Conservation (phyloP, 2,797 vertebrate species). For the Champsocephalus gunnari region DNA sequence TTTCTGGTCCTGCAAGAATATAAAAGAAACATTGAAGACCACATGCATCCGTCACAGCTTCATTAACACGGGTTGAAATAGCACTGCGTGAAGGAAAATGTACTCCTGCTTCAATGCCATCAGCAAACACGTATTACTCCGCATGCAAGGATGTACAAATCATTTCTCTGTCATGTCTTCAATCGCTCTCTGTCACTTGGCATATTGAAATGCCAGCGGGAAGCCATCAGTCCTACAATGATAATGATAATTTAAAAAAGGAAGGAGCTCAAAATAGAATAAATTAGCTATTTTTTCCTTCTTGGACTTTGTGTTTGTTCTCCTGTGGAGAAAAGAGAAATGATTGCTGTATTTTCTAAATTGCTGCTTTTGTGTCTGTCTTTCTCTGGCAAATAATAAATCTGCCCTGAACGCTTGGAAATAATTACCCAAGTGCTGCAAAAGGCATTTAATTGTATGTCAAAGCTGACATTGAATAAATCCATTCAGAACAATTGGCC, state of each 20-base stretch:
- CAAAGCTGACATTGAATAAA: background rate
- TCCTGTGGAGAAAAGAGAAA: background rate
- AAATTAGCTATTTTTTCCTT: background rate
- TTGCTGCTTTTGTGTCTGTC: background rate
- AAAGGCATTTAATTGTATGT: background rate
- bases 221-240: background rate
- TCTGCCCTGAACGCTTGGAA: slow-evolving; percentile 4
- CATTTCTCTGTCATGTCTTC: background rate
- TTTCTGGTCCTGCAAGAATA: slow-evolving; percentile 32
- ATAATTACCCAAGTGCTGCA: background rate
- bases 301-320: background rate
- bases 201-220: slow-evolving; percentile 6
- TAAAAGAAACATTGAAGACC: background rate
- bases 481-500: background rate
- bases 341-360: background rate
- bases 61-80: background rate
- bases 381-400: slow-evolving; percentile 18
- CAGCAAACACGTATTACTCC: background rate
- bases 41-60: background rate
- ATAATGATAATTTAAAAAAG: slow-evolving; percentile 3
- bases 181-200: background rate
- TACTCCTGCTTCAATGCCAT: background rate
- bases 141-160: background rate
- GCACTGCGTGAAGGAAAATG: background rate
- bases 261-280: too few species aligned